phyloP scores from a whole-genome alignment of 1,140 invertebrate genomes.

The Drosophila ficusphila region DNA sequence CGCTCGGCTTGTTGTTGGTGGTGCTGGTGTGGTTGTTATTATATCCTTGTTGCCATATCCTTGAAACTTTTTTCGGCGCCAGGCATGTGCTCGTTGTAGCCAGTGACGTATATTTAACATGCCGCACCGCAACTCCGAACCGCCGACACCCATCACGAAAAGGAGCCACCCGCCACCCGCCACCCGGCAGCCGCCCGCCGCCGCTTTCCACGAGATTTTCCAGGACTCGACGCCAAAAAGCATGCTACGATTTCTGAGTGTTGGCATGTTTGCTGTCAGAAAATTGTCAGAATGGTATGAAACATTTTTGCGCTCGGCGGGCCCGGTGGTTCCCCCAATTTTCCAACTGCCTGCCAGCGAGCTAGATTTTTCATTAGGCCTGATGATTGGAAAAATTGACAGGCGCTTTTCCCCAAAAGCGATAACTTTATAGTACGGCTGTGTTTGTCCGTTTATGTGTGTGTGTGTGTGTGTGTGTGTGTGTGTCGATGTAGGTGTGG shows the following conservation, averaged over 20 bases:
- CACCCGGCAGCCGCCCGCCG: not conserved
- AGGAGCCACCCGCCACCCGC: not conserved
- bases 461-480: constrained; percentile 11
- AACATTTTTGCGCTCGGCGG: constrained; percentile 40
- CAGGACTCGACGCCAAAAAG: constrained; percentile 30
- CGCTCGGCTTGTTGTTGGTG: constrained; percentile 14
- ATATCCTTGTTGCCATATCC: constrained; percentile 59
- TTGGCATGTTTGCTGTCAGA: constrained; percentile 82
- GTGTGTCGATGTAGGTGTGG: not conserved
- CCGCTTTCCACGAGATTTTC: not conserved
- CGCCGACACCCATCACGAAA: constrained; percentile 41
- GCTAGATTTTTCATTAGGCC: constrained; percentile 75
- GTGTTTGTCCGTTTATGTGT: constrained; percentile 12
- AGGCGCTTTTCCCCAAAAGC: constrained; percentile 64
- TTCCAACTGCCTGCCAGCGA: constrained; percentile 27
- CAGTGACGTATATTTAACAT: constrained; percentile 80
- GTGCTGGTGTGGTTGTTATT: constrained; percentile 34
- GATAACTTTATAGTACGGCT: constrained; percentile 61
- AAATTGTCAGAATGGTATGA: constrained; percentile 79
- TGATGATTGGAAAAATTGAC: constrained; percentile 82
- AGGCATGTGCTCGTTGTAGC: constrained; percentile 77
- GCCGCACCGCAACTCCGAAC: constrained; percentile 74
- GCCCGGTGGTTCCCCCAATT: not conserved
- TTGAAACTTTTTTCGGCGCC: constrained; percentile 75
- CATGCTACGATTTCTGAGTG: constrained; percentile 74